These are phyloP conservation scores for Ectemnius continuus DNA, from an alignment of 2,888 invertebrate genomes.

Conservation along the genomic window DNA sequence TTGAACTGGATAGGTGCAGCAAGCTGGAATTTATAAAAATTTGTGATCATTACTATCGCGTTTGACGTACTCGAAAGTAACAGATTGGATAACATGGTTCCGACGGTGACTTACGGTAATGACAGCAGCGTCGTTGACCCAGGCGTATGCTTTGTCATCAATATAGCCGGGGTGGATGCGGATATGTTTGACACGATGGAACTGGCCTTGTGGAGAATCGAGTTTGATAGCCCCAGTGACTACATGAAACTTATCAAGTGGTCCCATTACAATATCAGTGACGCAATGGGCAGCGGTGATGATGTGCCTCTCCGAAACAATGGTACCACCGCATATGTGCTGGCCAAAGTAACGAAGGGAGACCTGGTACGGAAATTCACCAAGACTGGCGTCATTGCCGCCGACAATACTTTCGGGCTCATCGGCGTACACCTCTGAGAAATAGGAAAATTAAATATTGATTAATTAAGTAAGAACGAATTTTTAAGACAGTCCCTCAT, in stretches of 20 bases:
- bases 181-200: conserved; percentile 26
- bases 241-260: not conserved
- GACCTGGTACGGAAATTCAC: conserved; percentile 23
- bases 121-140: conserved; percentile 55
- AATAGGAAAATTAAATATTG: not conserved
- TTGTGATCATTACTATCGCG: not conserved
- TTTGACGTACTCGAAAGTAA: no score
- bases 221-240: not conserved
- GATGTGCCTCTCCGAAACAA: conserved; percentile 6
- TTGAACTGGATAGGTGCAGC: not conserved
- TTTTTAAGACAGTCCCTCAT: no score
- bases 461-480: not conserved
- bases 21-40: not conserved
- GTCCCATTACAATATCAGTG: not conserved
- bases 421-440: conserved; percentile 19
- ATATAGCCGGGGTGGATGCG: conserved; percentile 26
- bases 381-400: not conserved
- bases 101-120: conserved; percentile 42
- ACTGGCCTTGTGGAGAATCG: conserved; percentile 26
- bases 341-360: conserved; percentile 5
- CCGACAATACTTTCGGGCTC: conserved; percentile 21
- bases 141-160: conserved; percentile 6
- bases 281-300: conserved; percentile 27
- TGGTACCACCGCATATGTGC: conserved; percentile 24
- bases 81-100: not conserved